Evolutionary conservation across 1,140 invertebrate genomes (phyloP).

Genomic region (Panagrolaimus sp.): DNA sequence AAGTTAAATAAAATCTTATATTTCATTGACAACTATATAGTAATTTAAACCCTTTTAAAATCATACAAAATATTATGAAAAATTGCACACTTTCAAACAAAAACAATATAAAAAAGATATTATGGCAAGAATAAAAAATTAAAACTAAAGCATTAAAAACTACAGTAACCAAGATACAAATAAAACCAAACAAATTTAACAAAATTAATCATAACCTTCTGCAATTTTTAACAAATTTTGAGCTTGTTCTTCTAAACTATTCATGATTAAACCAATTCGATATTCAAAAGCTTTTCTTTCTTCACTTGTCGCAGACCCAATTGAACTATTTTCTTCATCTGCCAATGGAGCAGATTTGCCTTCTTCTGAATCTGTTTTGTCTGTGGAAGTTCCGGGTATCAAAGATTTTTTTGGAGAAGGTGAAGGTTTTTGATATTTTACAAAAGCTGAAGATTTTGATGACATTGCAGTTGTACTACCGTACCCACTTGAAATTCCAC

Average conservation of each 20-base stretch:
- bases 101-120: constrained; percentile 4
- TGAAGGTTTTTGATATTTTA: not conserved
- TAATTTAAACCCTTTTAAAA: constrained; percentile 13
- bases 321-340: constrained; percentile 17
- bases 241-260: constrained; percentile 44
- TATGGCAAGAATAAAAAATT: not conserved
- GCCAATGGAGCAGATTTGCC: constrained; percentile 13
- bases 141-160: constrained; percentile 5
- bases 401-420: not conserved
- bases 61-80: constrained; percentile 24
- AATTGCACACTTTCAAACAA: constrained; percentile 21
- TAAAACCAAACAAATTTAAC: not conserved
- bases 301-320: not conserved
- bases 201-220: not conserved
- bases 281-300: constrained; percentile 48
- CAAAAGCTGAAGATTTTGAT: not conserved
- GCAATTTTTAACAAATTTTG: not conserved
- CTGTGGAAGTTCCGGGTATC: not conserved
- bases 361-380: constrained; percentile 9
- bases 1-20: constrained; percentile 32
- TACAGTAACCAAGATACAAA: not conserved
- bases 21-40: constrained; percentile 15
- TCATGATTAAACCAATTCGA: constrained; percentile 52
- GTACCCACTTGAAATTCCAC: not conserved
- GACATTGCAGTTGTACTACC: no score